Evolutionary conservation across 2,113 vertebrate genomes (phyloP).

Genomic region (Hippocampus guttulatus): DNA sequence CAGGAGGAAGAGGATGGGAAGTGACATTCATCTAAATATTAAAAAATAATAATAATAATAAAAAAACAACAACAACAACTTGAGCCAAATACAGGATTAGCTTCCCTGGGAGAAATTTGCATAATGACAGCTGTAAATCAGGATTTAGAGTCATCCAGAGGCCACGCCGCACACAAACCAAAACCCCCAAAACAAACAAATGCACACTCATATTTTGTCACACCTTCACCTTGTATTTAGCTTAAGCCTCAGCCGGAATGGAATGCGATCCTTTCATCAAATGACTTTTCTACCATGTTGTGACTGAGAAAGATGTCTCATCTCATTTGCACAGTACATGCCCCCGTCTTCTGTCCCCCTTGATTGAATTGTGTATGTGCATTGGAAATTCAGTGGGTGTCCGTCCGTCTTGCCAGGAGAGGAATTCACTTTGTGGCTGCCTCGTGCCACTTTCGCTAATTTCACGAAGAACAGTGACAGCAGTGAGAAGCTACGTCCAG

Average conservation of each 20-base stretch:
- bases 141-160: constrained; percentile 5
- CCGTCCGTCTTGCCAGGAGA: constrained; percentile 33
- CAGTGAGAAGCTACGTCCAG: constrained; percentile 52
- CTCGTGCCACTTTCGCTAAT: constrained; percentile 62
- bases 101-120: constrained; percentile 8
- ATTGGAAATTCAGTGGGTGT: constrained; percentile 11
- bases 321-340: too few species aligned
- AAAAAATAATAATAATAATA: too few species aligned
- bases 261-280: not conserved
- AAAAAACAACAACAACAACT: not conserved
- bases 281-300: too few species aligned
- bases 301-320: too few species aligned
- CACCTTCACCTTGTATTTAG: not conserved
- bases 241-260: not conserved
- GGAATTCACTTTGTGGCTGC: constrained; percentile 60
- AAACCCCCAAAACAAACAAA: not conserved
- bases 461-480: constrained; percentile 53
- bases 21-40: not conserved
- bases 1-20: not conserved
- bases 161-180: not conserved
- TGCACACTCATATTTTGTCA: not conserved
- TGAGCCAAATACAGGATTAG: not conserved
- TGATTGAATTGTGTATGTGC: not conserved
- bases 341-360: too few species aligned
- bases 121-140: constrained; percentile 11